Conservation (phyloP, 2,113 vertebrate species). For the Aegypius monachus region DNA sequence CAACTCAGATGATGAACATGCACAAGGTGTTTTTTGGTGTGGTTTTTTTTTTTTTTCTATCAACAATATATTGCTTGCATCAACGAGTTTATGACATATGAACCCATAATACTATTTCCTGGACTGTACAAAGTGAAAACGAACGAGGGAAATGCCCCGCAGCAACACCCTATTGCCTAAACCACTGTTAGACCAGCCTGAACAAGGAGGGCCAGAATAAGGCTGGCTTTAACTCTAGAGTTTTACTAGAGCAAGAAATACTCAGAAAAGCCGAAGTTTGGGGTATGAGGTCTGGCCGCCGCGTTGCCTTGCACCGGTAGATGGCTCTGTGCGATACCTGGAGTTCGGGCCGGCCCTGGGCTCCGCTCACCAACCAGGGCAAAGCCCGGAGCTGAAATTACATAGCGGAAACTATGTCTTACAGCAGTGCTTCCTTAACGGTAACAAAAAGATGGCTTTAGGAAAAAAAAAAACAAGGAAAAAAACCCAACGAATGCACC, state of each 20-base stretch:
- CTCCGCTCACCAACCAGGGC: neutral
- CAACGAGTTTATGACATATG: neutral
- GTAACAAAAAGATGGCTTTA: neutral
- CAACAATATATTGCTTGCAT: neutral
- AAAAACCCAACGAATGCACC: neutral
- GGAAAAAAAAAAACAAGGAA: neutral
- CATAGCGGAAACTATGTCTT: neutral
- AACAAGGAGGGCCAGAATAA: neutral
- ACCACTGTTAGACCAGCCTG: neutral
- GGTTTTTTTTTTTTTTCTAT: neutral
- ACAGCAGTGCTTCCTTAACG: neutral
- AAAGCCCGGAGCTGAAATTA: neutral
- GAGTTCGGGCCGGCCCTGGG: neutral
- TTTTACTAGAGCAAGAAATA: neutral
- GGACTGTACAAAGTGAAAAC: neutral
- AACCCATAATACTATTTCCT: neutral
- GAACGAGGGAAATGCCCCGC: neutral
- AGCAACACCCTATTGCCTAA: neutral
- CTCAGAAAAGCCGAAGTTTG: neutral
- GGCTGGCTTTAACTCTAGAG: neutral
- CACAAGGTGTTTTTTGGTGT: neutral
- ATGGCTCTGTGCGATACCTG: neutral
- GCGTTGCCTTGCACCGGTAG: neutral
- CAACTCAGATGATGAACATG: neutral
- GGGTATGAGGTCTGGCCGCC: accelerated